Percentiles rank a stretch among this genome's conserved stretches.
These are phyloP conservation scores for Drosophila mayaguana DNA, from an alignment of 2,888 invertebrate species.

Conservation along the genomic window DNA sequence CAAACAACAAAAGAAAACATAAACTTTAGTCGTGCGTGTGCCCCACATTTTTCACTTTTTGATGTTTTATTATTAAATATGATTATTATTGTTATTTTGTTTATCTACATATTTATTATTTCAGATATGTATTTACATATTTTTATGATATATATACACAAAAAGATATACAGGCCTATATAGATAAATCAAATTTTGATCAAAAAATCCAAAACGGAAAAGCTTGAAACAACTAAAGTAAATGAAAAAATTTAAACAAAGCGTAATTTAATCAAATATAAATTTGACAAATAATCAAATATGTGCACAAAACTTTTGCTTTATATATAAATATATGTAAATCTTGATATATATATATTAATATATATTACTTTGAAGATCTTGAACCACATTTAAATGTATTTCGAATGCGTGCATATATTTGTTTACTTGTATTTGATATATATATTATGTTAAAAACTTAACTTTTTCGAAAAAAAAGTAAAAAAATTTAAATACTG, in stretches of 20 bases:
- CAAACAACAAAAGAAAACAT: not conserved
- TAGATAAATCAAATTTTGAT: slow-evolving; percentile 29
- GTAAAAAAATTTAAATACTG: slow-evolving; percentile 33
- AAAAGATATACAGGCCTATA: slow-evolving; percentile 51
- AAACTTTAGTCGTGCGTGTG: slow-evolving; percentile 33
- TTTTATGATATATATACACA: slow-evolving; percentile 52
- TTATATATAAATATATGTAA: not conserved
- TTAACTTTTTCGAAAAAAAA: slow-evolving; percentile 22
- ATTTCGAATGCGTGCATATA: slow-evolving; percentile 9
- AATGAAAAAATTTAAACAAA: not conserved
- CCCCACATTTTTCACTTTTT: slow-evolving; percentile 49
- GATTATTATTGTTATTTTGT: slow-evolving; percentile 10
- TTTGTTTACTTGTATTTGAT: slow-evolving; percentile 28
- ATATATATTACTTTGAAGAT: not conserved
- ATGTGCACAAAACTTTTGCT: slow-evolving; percentile 1
- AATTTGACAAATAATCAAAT: slow-evolving; percentile 24
- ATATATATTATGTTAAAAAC: slow-evolving; percentile 16
- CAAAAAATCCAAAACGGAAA: slow-evolving; percentile 5
- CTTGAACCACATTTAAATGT: slow-evolving; percentile 2
- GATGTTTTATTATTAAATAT: slow-evolving; percentile 13
- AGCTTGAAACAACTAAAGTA: slow-evolving; percentile 21
- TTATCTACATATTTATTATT: slow-evolving; percentile 6
- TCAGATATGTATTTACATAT: slow-evolving; percentile 47
- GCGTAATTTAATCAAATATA: slow-evolving; percentile 30
- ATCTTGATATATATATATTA: not conserved